Base-by-base conservation (phyloP, 2,113 vertebrate species). In the Toxostoma redivivum region DNA sequence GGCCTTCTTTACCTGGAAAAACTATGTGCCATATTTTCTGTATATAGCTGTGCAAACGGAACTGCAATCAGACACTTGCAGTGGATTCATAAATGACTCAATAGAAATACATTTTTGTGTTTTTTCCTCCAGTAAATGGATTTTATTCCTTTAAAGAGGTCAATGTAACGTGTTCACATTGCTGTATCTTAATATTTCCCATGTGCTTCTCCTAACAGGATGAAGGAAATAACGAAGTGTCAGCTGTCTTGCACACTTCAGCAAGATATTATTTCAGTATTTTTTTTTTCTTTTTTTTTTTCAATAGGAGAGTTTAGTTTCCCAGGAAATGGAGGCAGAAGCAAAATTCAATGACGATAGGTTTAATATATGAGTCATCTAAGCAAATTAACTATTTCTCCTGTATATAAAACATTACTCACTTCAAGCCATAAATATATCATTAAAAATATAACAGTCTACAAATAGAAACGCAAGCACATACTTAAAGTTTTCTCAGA, bases 371-470 rank as follows among this genome's bases (percentile, higher is more conserved):
- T 95, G 84, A 95, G 28, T 95, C 84, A 91, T 69, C 66, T 72
- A 77, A 87, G 81, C 37, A 95, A 89, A 91, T 94, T 76, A 91
- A 87, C 77, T 95, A 53, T 92, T 94, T 92, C 10, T 76, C 25
- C 66, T 79, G 44, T 84, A 84, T 89, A 85, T 86, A 89, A 95
- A 95, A 72, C 25, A 78, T 92, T 90, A 83, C 38, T 86, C 76
- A 80, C n/a, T 86, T 74, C 48, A 64, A 91, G 15, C 15, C 77
- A 89, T 72, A 96, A 94, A 89, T 92, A 91, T 62, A 70, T 74
- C 24, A 91, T 91, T 94, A 86, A 83, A 88, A 90, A 64, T 77
- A 67, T 70, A 89, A 38, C 45, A 33, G 16, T 80, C 64, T 79
- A 66, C 73, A 92, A 92, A 76, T 12, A 79, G 54, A 92, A 95